Evolutionary conservation across 2,888 invertebrate species (phyloP), one percentile per base, ranked within the genome.

Genomic region (Helobdella robusta): DNA sequence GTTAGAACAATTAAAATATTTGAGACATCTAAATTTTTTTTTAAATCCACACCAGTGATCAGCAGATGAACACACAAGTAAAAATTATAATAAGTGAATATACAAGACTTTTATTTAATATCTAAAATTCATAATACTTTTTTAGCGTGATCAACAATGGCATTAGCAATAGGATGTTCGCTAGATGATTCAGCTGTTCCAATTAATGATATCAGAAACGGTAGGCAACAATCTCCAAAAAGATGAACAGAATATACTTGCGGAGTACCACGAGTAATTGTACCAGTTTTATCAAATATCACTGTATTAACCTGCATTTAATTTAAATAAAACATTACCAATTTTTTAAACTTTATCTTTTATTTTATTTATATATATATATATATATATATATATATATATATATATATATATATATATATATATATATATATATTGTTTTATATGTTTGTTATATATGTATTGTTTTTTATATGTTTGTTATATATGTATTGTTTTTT

Each of bases 251-350:
- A 40, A 11, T 64, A 34, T 8, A 70, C 70, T 67, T 85, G 84
- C 0, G 93, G 90, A 1, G 86, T 84, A 8, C 97, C 97, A 66
- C 88, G 86, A 0, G 97, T 98, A 2, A 98, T 87, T 0, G 97
- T 98, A 18, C 98, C 98, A 0, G 98, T 99, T 81, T 99, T 99
- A 80, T 99, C 98, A 80, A 99, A 97, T 65, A 99, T 91, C 15
- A 98, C 86, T 1, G 89, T 89, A 74, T 90, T 89, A 0, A 90
- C 86, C 87, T 87, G 77, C 0, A 69, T 67, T 32, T n/a, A 32
- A 23, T 3, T 2, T 3, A 59, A 35, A 59, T 32, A 59, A n/a
- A 40, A 15, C 11, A n/a, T 15, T 40, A 40, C 11, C 11, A 15
- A 40, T 11, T 15, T 40, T 15, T 11, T 15, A 15, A 40, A n/a